phyloP scores from a whole-genome alignment of 1,140 invertebrate species.

The Diploscapter pachys region DNA sequence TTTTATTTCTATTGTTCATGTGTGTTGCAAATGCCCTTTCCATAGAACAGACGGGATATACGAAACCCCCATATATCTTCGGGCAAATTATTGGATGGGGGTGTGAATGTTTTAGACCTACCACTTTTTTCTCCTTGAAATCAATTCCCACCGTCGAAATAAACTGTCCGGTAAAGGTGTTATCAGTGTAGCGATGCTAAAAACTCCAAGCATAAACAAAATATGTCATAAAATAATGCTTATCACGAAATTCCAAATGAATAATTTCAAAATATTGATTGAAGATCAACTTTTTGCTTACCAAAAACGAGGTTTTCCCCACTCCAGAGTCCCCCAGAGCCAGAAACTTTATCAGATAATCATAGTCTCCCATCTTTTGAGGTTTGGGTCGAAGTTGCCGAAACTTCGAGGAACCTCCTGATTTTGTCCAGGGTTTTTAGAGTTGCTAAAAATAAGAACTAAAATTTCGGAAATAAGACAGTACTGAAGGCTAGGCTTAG shows the following conservation, averaged over 20 bases:
- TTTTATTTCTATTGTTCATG: too few relatives aligned
- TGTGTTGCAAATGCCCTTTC: too few relatives aligned
- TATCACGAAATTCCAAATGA: not conserved
- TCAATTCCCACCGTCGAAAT: slow-evolving; percentile 96
- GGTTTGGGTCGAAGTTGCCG: too few relatives aligned
- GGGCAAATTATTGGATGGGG: not conserved
- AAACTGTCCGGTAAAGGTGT: slow-evolving; percentile 82
- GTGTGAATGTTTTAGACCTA: slow-evolving; percentile 62
- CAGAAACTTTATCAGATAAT: slow-evolving; percentile 92
- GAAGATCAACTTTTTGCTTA: slow-evolving; percentile 12
- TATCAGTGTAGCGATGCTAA: slow-evolving; percentile 87
- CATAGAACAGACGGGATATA: too few relatives aligned
- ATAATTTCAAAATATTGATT: not conserved
- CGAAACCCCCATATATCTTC: too few relatives aligned
- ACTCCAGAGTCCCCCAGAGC: slow-evolving; percentile 88
- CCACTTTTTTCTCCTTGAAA: slow-evolving; percentile 90
- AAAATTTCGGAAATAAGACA: too few relatives aligned
- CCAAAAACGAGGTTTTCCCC: slow-evolving; percentile 83
- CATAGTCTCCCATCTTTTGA: slow-evolving; percentile 68
- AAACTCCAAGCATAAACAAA: slow-evolving; percentile 42
- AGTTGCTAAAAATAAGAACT: too few relatives aligned
- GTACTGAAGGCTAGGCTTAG: too few relatives aligned
- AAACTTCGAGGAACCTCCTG: too few relatives aligned
- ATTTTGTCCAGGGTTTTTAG: too few relatives aligned
- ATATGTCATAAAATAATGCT: slow-evolving; percentile 1